phyloP scores from a whole-genome alignment of 64 coral and sea anemone genomes.

The Catalaphyllia jardinei region DNA sequence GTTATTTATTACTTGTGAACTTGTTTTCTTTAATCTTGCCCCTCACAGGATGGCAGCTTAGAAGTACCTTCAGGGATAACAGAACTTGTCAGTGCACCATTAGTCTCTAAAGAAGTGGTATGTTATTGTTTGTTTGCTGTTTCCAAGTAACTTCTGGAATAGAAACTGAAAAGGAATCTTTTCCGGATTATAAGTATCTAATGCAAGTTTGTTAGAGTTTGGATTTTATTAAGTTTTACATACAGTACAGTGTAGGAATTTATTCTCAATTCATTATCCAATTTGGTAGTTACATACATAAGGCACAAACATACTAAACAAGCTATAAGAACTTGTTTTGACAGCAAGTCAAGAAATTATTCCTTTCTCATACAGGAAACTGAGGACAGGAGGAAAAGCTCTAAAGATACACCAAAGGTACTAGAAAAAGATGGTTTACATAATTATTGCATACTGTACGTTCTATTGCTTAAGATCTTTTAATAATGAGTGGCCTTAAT shows the following conservation, averaged over 20 bases:
- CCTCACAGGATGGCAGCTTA: constrained; percentile 27
- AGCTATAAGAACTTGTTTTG: too few species aligned
- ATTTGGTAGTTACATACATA: too few species aligned
- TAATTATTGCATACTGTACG: too few species aligned
- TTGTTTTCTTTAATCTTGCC: neutral
- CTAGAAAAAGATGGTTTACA: neutral
- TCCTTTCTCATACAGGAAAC: constrained; percentile 8
- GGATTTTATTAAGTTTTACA: too few species aligned
- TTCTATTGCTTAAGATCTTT: too few species aligned
- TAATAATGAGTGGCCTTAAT: too few species aligned
- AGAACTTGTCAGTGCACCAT: constrained; percentile 74
- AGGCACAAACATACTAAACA: too few species aligned
- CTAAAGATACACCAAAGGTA: constrained; percentile 72
- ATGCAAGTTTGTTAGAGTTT: too few species aligned
- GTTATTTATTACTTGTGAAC: neutral
- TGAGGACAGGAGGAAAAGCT: neutral
- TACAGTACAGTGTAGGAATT: too few species aligned
- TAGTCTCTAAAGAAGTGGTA: constrained; percentile 51
- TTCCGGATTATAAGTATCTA: neutral
- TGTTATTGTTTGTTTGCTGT: neutral
- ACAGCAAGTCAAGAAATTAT: too few species aligned
- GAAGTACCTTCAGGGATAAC: constrained; percentile 79
- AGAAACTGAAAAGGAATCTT: neutral
- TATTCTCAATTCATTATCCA: too few species aligned
- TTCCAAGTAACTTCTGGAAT: neutral